Base-by-base conservation (phyloP, 2,888 invertebrate species). In the Tinea pellionella region DNA sequence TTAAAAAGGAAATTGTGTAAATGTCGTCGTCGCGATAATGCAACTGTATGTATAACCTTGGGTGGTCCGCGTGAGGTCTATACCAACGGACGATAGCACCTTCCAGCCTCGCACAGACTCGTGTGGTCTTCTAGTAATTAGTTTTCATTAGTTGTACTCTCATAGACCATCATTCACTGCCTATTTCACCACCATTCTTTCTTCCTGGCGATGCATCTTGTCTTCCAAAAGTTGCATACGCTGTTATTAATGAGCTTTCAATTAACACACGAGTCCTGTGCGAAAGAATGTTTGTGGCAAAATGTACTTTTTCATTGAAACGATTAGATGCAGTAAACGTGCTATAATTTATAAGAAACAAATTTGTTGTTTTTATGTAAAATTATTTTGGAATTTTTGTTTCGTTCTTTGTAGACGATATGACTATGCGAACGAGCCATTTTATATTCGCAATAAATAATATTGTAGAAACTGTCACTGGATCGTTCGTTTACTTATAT, bases 1-100 rank as follows among this genome's bases (percentile, higher is more conserved):
- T 87, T 85, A 72, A 70, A 65, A 86, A 85, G 86, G 85, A 76
- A 74, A 65, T 73, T 68, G 66, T 84, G 85, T 85, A 86, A 79
- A 85, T 86, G 85, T 47, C 18, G 18, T 47, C 7, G 47, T 9
- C 15, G 37, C 37, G n/a, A 37, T 37, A 6, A 37, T 9, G 9
- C 30, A 30, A 16, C 13, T 29, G 8, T 9, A 32, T n/a, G 30
- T 24, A 32, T 32, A 32, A 56, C 13, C 6, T n/a, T 29, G 16
- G 30, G 13, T 13, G 32, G 32, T 16, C 15, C 30, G 56, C 30
- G 30, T 29, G 30, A 19, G 56, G n/a, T n/a, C 30, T 8, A n/a
- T 2, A 7, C 9, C 30, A 13, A 7, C n/a, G 4, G 24, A 24
- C 24, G 24, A 24, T 24, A 2, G 6, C 24, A 6, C 24, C 24